These are phyloP conservation scores for Heterodera carotae DNA, from an alignment of 1,140 invertebrate species.

Conservation along the genomic window DNA sequence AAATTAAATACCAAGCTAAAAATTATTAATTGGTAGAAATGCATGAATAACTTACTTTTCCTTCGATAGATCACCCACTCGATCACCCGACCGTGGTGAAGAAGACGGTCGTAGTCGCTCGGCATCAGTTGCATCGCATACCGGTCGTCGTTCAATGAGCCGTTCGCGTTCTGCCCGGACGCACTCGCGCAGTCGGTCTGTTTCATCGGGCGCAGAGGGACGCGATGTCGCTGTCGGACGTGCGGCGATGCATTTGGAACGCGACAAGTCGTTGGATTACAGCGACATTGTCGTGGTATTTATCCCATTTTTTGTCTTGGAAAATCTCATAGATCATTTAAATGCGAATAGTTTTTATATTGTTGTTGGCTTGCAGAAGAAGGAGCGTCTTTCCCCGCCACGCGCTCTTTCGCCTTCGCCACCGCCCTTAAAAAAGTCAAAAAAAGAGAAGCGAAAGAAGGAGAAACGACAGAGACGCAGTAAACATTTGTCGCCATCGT, in stretches of 20 bases:
- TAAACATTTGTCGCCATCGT: constrained; percentile 23
- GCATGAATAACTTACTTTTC: not conserved
- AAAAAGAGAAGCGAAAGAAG: constrained; percentile 30
- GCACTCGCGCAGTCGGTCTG: constrained; percentile 6
- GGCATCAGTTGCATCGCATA: not conserved
- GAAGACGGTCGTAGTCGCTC: not conserved
- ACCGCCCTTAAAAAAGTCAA: constrained; percentile 17
- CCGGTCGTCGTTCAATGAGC: not conserved
- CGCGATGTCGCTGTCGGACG: not conserved
- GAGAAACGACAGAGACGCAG: constrained; percentile 29
- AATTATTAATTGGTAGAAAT: no score
- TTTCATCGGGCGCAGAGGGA: not conserved
- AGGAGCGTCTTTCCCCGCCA: constrained; percentile 12
- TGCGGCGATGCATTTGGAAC: constrained; percentile 2
- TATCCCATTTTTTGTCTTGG: not conserved
- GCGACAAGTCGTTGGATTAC: constrained; percentile 24
- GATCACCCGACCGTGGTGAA: constrained; percentile 31
- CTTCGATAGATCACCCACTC: constrained; percentile 14
- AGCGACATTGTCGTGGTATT: not conserved
- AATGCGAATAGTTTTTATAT: not conserved
- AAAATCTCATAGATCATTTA: not conserved
- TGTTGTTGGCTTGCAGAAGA: constrained; percentile 10
- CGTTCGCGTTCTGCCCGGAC: not conserved
- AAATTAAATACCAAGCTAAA: not conserved
- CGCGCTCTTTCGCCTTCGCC: constrained; percentile 13